These are phyloP conservation scores for Neotoxoptera formosana DNA, from an alignment of 1,140 invertebrate species.

Conservation along the genomic window DNA sequence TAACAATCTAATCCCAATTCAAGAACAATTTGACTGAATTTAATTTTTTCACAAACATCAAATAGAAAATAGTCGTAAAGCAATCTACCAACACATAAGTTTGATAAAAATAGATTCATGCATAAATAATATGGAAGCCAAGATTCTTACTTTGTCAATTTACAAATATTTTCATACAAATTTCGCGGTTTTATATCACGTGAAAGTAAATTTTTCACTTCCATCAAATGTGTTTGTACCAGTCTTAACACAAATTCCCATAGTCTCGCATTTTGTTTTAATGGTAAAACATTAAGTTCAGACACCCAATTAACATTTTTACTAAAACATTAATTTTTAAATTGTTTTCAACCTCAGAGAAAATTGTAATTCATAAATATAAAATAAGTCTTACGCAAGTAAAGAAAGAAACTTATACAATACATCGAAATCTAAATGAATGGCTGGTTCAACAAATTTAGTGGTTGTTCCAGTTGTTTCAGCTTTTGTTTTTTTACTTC, in stretches of 20 bases:
- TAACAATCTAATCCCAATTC: slow-evolving; percentile 45
- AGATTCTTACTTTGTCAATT: slow-evolving; percentile 32
- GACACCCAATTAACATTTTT: background rate
- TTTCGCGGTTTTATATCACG: slow-evolving; percentile 34
- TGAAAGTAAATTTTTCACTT: background rate
- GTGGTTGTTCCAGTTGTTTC: background rate
- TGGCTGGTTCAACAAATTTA: slow-evolving; percentile 33
- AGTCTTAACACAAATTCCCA: slow-evolving; percentile 55
- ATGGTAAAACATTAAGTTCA: background rate
- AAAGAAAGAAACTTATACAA: slow-evolving; percentile 47
- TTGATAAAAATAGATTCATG: background rate
- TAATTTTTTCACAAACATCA: slow-evolving; percentile 33
- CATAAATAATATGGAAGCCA: background rate
- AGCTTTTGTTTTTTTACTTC: slow-evolving; percentile 38
- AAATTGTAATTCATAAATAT: background rate
- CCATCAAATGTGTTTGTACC: background rate
- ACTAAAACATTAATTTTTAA: background rate
- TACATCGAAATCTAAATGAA: slow-evolving; percentile 46
- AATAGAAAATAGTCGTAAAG: slow-evolving; percentile 50
- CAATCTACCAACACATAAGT: slow-evolving; percentile 16
- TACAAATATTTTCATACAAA: slow-evolving; percentile 45
- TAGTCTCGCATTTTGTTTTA: slow-evolving; percentile 30
- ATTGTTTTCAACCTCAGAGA: too few species aligned
- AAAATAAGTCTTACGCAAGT: slow-evolving; percentile 27
- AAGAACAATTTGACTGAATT: background rate